Conservation (phyloP, 2,113 vertebrate genomes). For the Paradisaea rubra region DNA sequence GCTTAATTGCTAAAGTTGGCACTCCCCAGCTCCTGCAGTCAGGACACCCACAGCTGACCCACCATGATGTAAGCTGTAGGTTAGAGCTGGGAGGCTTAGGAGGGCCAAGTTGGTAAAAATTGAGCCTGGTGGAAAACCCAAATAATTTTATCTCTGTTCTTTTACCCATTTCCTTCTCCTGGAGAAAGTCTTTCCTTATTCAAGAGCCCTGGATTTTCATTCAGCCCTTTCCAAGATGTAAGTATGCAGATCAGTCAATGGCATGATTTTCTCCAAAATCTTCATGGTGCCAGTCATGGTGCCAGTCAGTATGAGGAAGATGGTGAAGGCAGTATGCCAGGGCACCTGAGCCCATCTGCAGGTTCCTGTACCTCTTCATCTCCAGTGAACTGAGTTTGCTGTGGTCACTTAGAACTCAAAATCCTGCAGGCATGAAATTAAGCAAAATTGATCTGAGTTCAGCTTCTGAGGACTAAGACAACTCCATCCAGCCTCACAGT, state of each 20-base stretch:
- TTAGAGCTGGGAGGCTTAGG: background rate
- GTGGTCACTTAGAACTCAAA: background rate
- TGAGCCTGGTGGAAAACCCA: background rate
- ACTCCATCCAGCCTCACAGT: background rate
- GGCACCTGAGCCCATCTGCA: background rate
- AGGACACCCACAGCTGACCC: background rate
- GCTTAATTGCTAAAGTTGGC: background rate
- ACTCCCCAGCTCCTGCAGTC: background rate
- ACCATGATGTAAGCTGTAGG: background rate
- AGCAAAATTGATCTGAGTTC: background rate
- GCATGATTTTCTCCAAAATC: background rate
- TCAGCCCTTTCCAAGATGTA: background rate
- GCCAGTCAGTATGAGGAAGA: background rate
- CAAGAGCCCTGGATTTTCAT: background rate
- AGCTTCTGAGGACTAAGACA: background rate
- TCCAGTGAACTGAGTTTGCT: background rate
- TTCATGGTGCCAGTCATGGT: background rate
- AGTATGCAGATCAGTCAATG: background rate
- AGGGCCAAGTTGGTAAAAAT: background rate
- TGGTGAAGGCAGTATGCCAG: background rate
- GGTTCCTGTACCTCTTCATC: background rate
- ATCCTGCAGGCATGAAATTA: background rate
- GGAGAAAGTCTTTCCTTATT: background rate
- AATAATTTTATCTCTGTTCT: background rate
- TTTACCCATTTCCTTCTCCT: background rate